Evolutionary conservation across 1,140 invertebrate genomes (phyloP).

Genomic region (Tribolium madens): DNA sequence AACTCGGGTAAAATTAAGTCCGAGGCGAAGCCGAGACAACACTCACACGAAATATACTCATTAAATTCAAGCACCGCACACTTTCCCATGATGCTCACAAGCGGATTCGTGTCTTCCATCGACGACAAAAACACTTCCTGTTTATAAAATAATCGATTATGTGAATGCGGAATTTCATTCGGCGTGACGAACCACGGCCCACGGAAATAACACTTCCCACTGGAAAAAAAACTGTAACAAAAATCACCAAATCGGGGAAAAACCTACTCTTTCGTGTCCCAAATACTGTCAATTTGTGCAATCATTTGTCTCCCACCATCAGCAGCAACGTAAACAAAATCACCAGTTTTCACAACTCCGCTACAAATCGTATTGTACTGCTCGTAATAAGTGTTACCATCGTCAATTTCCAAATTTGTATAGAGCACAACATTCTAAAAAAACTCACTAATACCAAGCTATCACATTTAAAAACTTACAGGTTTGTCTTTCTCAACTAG

Average conservation of each 20-base stretch:
- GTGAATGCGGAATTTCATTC: slow-evolving; percentile 83
- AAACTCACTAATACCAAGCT: slow-evolving; percentile 52
- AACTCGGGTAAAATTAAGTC: too few species aligned
- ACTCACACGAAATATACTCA: slow-evolving; percentile 91
- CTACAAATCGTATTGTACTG: slow-evolving; percentile 88
- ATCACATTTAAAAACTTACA: slow-evolving; percentile 65
- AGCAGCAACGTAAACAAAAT: slow-evolving; percentile 93
- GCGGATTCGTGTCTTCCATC: slow-evolving; percentile 90
- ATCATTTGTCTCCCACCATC: slow-evolving; percentile 89
- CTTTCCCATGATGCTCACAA: slow-evolving; percentile 90
- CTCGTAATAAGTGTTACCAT: slow-evolving; percentile 90
- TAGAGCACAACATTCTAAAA: slow-evolving; percentile 80
- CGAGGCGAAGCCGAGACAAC: slow-evolving; percentile 13
- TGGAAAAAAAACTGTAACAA: slow-evolving; percentile 66
- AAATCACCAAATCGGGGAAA: background rate
- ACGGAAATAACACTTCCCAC: slow-evolving; percentile 90
- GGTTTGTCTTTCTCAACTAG: slow-evolving; percentile 85
- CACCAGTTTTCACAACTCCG: slow-evolving; percentile 88
- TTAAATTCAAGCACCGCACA: slow-evolving; percentile 92
- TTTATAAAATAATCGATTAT: slow-evolving; percentile 87
- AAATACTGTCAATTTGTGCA: slow-evolving; percentile 94
- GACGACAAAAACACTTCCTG: slow-evolving; percentile 95
- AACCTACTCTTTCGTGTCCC: slow-evolving; percentile 87
- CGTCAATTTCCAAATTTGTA: slow-evolving; percentile 71
- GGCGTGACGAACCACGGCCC: slow-evolving; percentile 94